phyloP scores from a whole-genome alignment of 2,113 vertebrate genomes.

The Microtus richardsoni region DNA sequence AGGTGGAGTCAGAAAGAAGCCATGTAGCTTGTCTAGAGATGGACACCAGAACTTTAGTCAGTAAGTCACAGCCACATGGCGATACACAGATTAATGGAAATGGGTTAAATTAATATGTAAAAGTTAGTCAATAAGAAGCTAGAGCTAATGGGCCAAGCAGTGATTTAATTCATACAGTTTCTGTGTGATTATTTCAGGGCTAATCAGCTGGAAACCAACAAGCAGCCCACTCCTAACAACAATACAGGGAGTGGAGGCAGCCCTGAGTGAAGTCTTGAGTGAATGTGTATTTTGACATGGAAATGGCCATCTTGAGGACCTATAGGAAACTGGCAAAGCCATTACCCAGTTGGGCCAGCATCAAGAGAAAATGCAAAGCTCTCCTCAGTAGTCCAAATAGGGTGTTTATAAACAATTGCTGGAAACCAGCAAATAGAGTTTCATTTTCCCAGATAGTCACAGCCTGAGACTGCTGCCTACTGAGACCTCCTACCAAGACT shows the following conservation, averaged over 20 bases:
- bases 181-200: no score
- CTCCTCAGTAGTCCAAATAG: neutral
- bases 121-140: no score
- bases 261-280: neutral
- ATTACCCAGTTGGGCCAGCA: neutral
- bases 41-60: no score
- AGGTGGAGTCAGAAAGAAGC: no score
- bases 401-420: neutral
- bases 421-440: neutral
- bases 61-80: no score
- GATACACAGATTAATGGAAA: no score
- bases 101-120: no score
- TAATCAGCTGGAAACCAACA: no score
- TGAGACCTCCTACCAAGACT: neutral
- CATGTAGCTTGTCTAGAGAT: no score
- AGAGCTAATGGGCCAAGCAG: no score
- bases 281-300: neutral
- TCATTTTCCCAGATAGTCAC: neutral
- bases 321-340: neutral
- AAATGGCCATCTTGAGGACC: neutral
- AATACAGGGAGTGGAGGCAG: neutral
- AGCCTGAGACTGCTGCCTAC: neutral
- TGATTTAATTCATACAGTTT: no score
- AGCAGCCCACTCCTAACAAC: no score
- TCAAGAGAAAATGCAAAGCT: neutral